A percentile compares a stretch with the other conserved stretches of the same genome.
These are phyloP conservation scores for Parascotia fuliginaria DNA, from an alignment of 2,888 invertebrate genomes.

Conservation along the genomic window DNA sequence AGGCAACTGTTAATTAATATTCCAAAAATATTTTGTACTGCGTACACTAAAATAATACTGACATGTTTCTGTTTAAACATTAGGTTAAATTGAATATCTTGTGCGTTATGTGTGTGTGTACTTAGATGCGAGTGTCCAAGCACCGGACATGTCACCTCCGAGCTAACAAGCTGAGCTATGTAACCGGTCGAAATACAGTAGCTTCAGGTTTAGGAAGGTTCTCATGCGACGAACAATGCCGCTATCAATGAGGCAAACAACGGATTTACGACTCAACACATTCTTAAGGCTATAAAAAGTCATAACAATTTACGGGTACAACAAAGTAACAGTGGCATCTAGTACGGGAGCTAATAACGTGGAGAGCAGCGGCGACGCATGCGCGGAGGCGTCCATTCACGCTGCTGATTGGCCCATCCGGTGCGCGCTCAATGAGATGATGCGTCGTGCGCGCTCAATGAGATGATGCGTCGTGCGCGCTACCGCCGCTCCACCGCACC, in stretches of 20 bases:
- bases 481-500: conserved; percentile 53
- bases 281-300: conserved; percentile 74
- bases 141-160: conserved; percentile 56
- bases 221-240: conserved; percentile 66
- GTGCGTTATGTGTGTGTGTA: conserved; percentile 22
- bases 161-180: conserved; percentile 61
- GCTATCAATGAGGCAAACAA: conserved; percentile 69
- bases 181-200: conserved; percentile 53
- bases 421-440: conserved; percentile 85
- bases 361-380: conserved; percentile 61
- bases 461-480: conserved; percentile 83
- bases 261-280: conserved; percentile 75
- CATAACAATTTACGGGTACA: conserved; percentile 78
- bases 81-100: conserved; percentile 21
- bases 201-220: conserved; percentile 46
- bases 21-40: conserved; percentile 22
- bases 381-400: conserved; percentile 85
- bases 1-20: conserved; percentile 35
- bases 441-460: conserved; percentile 84
- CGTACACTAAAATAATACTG: conserved; percentile 33
- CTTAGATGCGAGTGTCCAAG: conserved; percentile 12
- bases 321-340: conserved; percentile 78
- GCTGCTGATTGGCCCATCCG: conserved; percentile 85
- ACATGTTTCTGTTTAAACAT: conserved; percentile 38
- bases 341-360: conserved; percentile 78